Percentiles rank a stretch among this genome's conserved stretches.
Conservation (phyloP, 2,797 vertebrate species). For the Stomatorhinus walkeri region DNA sequence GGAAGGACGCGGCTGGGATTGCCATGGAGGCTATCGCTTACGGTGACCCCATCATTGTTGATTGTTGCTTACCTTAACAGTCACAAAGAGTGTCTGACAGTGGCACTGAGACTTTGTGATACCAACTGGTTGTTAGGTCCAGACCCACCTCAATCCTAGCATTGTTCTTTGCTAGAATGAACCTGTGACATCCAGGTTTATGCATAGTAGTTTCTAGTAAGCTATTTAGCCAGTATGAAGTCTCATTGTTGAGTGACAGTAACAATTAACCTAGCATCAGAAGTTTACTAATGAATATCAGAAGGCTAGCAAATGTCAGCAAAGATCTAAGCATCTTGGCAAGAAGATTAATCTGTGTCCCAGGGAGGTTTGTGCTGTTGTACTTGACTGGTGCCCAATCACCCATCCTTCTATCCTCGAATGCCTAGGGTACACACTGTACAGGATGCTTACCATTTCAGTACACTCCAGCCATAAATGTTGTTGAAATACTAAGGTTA, state of each 20-base stretch:
- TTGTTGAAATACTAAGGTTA: not conserved
- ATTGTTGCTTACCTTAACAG: not conserved
- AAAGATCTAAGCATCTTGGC: not conserved
- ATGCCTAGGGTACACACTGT: not conserved
- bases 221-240: not conserved
- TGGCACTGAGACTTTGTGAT: not conserved
- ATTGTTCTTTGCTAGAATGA: not conserved
- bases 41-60: constrained; percentile 51
- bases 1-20: constrained; percentile 93
- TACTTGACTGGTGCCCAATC: not conserved
- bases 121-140: not conserved
- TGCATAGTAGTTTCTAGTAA: not conserved
- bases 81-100: not conserved
- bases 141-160: not conserved
- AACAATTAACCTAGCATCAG: not conserved
- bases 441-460: not conserved
- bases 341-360: not conserved
- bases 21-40: constrained; percentile 97
- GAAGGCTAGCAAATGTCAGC: not conserved
- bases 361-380: not conserved
- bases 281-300: not conserved
- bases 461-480: not conserved
- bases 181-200: not conserved
- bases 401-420: not conserved
- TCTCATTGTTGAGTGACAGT: not conserved